These are phyloP conservation scores for Fulica atra DNA, from an alignment of 2,113 vertebrate genomes.

Conservation along the genomic window DNA sequence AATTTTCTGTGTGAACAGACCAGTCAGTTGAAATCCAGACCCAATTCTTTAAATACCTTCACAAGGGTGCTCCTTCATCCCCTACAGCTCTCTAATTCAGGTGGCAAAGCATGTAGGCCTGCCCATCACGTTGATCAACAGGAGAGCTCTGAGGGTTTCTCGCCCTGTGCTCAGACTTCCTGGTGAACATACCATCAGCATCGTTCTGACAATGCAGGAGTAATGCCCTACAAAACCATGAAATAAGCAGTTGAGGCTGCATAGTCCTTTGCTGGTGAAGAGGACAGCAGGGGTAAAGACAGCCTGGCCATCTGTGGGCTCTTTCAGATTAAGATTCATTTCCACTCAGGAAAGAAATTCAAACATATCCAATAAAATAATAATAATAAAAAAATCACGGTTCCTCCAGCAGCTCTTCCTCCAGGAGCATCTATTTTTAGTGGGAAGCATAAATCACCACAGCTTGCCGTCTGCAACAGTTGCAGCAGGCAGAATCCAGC, in stretches of 20 bases:
- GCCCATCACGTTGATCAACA: too few species aligned
- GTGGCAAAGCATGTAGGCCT: background rate
- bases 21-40: background rate
- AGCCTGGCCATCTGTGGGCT: background rate
- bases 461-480: background rate
- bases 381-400: background rate
- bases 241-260: background rate
- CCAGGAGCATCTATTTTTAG: constrained; percentile 59
- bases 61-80: rapidly evolving
- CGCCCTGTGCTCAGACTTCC: background rate
- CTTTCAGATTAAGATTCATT: background rate
- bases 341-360: background rate
- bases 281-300: background rate
- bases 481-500: background rate
- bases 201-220: rapidly evolving
- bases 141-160: background rate
- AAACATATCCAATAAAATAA: background rate
- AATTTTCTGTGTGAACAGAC: background rate
- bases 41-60: background rate
- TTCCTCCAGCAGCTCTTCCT: constrained; percentile 19
- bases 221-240: background rate
- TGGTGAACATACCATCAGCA: rapidly evolving
- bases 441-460: constrained; percentile 11
- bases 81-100: background rate
- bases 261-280: background rate